Evolutionary conservation across 2,113 vertebrate species (phyloP).

Genomic region (Cnemophilus loriae): DNA sequence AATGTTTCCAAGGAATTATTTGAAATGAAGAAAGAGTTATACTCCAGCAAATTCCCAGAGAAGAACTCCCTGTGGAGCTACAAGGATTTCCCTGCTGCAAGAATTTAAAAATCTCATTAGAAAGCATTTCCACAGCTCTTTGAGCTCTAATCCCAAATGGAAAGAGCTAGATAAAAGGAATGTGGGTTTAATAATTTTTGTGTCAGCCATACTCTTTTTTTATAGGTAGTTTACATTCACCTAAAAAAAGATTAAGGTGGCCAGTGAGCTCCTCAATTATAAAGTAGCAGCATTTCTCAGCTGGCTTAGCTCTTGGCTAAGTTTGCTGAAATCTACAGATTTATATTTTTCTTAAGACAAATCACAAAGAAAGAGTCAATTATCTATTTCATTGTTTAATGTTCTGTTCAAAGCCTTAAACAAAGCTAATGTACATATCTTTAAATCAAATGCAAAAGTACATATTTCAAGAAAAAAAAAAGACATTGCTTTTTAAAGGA

Average conservation of each 20-base stretch:
- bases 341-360: neutral
- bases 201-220: neutral
- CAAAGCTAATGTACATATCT: neutral
- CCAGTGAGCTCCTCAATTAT: neutral
- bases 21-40: neutral
- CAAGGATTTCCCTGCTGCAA: neutral
- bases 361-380: neutral
- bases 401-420: neutral
- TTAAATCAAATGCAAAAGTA: neutral
- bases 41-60: neutral
- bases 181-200: neutral
- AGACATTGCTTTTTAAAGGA: neutral
- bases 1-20: neutral
- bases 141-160: neutral
- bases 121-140: neutral
- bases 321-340: neutral
- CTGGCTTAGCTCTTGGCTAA: neutral
- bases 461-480: neutral
- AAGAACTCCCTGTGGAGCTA: neutral
- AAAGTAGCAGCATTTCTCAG: neutral
- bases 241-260: neutral
- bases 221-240: neutral
- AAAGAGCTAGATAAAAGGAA: neutral
- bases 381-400: neutral
- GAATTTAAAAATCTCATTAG: slow-evolving; percentile 9